Percentiles rank a stretch among this genome's conserved stretches.
Conservation (phyloP, 1,140 invertebrate species). For the Micrasema minimum region DNA sequence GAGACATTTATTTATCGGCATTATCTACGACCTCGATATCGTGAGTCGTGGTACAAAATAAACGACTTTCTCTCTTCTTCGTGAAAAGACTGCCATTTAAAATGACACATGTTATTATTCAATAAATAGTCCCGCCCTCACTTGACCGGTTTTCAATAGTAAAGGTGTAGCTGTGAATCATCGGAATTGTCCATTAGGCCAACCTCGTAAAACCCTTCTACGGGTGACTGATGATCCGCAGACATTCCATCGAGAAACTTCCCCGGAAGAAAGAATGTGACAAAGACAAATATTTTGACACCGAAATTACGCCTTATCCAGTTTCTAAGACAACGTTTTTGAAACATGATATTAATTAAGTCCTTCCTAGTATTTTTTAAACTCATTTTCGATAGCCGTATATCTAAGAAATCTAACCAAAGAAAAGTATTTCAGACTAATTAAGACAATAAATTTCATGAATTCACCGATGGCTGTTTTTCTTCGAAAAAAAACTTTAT, state of each 20-base stretch:
- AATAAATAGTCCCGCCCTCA: constrained; percentile 38
- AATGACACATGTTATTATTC: constrained; percentile 42
- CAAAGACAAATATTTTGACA: neutral
- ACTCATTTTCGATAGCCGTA: too few species aligned
- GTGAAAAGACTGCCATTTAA: constrained; percentile 35
- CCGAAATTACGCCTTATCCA: too few species aligned
- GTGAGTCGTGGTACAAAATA: constrained; percentile 13
- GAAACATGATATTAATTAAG: neutral
- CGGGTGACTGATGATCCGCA: constrained; percentile 35
- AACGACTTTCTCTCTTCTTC: constrained; percentile 28
- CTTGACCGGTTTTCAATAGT: constrained; percentile 9
- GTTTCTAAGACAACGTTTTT: neutral
- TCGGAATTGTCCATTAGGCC: constrained; percentile 43
- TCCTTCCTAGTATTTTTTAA: too few species aligned
- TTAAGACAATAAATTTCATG: too few species aligned
- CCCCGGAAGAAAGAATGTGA: neutral
- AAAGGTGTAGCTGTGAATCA: constrained; percentile 39
- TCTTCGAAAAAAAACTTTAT: too few species aligned
- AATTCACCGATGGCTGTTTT: too few species aligned
- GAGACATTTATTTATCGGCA: constrained; percentile 27
- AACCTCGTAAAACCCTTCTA: constrained; percentile 35
- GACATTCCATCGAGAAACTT: constrained; percentile 29
- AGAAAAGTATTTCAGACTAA: too few species aligned
- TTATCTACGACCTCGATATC: constrained; percentile 24
- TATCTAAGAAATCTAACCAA: too few species aligned